phyloP scores from a whole-genome alignment of 1,140 invertebrate species.

The Aphis gossypii region DNA sequence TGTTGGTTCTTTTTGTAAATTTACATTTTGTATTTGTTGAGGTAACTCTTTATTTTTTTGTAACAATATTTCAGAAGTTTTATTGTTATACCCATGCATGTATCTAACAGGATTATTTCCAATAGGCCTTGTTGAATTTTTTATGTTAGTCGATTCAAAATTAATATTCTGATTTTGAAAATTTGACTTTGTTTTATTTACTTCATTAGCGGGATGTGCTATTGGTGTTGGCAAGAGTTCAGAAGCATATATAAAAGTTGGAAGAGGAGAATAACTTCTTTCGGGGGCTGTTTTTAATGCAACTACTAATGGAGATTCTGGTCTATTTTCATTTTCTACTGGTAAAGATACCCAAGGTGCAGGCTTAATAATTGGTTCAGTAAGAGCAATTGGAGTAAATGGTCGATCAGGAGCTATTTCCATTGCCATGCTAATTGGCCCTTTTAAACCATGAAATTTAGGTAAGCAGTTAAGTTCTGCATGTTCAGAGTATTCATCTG shows the following conservation, averaged over 20 bases:
- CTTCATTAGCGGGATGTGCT: constrained; percentile 59
- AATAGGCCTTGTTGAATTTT: neutral
- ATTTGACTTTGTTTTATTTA: constrained; percentile 66
- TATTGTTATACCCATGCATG: constrained; percentile 47
- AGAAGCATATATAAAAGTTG: constrained; percentile 52
- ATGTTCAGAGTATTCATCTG: neutral
- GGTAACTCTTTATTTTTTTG: neutral
- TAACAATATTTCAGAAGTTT: neutral
- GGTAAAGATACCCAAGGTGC: constrained; percentile 59
- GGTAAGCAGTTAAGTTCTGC: neutral
- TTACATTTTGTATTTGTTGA: neutral
- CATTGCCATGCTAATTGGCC: constrained; percentile 59
- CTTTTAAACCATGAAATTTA: constrained; percentile 11
- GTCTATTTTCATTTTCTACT: constrained; percentile 56
- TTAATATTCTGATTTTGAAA: constrained; percentile 73
- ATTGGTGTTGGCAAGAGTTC: constrained; percentile 41
- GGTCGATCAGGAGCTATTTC: constrained; percentile 60
- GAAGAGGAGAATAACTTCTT: constrained; percentile 67
- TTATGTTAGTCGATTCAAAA: constrained; percentile 64
- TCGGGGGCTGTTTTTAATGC: constrained; percentile 75
- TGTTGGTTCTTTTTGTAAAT: neutral
- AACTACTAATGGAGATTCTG: constrained; percentile 69
- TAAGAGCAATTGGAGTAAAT: constrained; percentile 59
- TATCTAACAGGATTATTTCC: constrained; percentile 52
- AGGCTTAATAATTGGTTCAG: constrained; percentile 58